Conservation (phyloP, 2,888 invertebrate species). For the Drosophila anomalata region DNA sequence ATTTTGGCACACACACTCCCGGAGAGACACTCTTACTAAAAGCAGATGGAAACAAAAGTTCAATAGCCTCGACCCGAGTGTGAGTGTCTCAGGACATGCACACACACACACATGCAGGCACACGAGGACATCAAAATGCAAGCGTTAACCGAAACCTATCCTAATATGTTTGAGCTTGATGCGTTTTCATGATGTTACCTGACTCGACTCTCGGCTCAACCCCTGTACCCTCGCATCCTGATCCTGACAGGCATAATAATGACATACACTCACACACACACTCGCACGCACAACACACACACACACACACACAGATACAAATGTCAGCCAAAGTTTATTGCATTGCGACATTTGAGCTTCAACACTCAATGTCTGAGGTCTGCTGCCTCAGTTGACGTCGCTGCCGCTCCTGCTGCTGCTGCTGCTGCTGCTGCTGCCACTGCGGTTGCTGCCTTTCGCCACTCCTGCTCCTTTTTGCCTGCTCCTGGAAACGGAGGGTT, state of each 20-base stretch:
- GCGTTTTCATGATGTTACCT: slow-evolving; percentile 76
- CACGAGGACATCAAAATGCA: slow-evolving; percentile 72
- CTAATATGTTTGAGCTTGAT: slow-evolving; percentile 79
- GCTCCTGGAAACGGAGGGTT: slow-evolving; percentile 59
- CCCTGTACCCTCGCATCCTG: slow-evolving; percentile 22
- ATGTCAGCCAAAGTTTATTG: slow-evolving; percentile 68
- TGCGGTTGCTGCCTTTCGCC: slow-evolving; percentile 30
- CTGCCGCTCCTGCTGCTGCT: slow-evolving; percentile 31
- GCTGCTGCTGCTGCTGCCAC: slow-evolving; percentile 22
- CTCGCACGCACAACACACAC: slow-evolving; percentile 20
- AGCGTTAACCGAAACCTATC: slow-evolving; percentile 74
- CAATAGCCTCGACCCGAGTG: slow-evolving; percentile 54
- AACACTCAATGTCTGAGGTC: slow-evolving; percentile 76
- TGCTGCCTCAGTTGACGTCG: slow-evolving; percentile 41
- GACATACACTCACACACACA: slow-evolving; percentile 48
- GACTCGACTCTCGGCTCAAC: slow-evolving; percentile 54
- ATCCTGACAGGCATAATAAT: slow-evolving; percentile 66
- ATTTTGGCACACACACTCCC: slow-evolving; percentile 27
- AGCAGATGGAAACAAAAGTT: slow-evolving; percentile 49
- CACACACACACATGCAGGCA: slow-evolving; percentile 1
- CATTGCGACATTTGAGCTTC: slow-evolving; percentile 77
- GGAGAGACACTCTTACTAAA: background rate
- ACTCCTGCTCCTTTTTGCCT: slow-evolving; percentile 21
- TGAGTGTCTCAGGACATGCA: slow-evolving; percentile 17
- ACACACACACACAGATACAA: slow-evolving; percentile 31